Evolutionary conservation across 2,113 vertebrate species (phyloP).

Genomic region (Bagarius yarrelli): DNA sequence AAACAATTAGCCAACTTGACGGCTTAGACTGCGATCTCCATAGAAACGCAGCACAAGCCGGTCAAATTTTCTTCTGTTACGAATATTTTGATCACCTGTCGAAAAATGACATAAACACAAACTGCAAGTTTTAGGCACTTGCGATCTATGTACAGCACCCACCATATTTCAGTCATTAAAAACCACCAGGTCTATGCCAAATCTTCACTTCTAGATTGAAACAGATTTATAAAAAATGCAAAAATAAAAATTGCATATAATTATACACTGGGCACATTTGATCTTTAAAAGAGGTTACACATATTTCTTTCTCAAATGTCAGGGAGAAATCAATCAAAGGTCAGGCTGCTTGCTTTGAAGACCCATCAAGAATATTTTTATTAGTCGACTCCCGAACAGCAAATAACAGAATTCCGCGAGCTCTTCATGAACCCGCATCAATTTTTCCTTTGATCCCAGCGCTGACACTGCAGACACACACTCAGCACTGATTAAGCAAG

Average conservation of each 20-base stretch:
- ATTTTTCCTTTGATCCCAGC: conserved; percentile 5
- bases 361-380: conserved; percentile 31
- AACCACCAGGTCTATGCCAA: no score
- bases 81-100: no score
- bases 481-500: background rate
- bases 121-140: no score
- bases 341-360: conserved; percentile 37
- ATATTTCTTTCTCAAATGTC: conserved; percentile 5
- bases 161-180: no score
- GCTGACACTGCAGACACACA: conserved; percentile 5
- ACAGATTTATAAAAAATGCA: background rate
- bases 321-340: conserved; percentile 24
- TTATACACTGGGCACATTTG: background rate
- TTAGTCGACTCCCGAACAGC: conserved; percentile 34
- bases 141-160: no score
- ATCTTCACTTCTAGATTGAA: no score
- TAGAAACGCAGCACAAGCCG: no score
- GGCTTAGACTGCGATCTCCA: no score
- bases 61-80: no score
- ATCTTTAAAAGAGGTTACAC: conserved; percentile 2
- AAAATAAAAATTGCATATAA: background rate
- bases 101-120: no score
- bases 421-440: conserved; percentile 16
- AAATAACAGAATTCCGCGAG: conserved; percentile 31
- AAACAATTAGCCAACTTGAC: no score